Base-by-base conservation (phyloP, 2,888 invertebrate genomes). In the Hartigia nigra region DNA sequence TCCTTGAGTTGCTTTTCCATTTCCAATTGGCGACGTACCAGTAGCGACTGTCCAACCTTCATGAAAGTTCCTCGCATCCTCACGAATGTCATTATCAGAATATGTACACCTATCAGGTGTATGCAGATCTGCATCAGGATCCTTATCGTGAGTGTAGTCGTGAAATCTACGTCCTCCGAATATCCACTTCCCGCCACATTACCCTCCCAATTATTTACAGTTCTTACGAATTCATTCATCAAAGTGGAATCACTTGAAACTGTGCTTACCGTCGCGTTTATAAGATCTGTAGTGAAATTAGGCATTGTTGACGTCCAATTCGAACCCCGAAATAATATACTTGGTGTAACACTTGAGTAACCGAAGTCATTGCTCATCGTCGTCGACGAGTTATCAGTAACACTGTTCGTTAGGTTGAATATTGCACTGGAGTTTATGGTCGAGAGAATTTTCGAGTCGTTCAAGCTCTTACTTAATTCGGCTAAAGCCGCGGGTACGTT, bases 41-140 rank as follows among this genome's bases (percentile, higher is more conserved):
- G 92, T 81, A 98, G 92, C 87, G 98, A 98, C 91, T 98, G 98
- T 1, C 98, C 98, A 76, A 96, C 98, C 93, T 98, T 98, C 96
- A 98, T 97, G 92, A 98, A 98, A 9, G 98, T 98, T 86, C 98
- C 98, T 77, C 98, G 94, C 95, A 97, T 97, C 84, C 98, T 94
- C 31, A 98, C 98, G 91, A 96, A 95, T 77, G 96, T 97, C 97
- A 98, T 98, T 84, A 98, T 94, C 89, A 97, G 95, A 88, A 98
- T 97, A 92, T 98, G 98, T 83, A 98, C 93, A 80, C 98, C 98
- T 83, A 99, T 96, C 81, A 98, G 92, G 92, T 99, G 98, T 82
- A 98, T 96, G 91, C 97, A 97, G 76, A 97, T 89, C 90, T 98
- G 98, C 83, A 97, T 94, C 83, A 98, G 92, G 81, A 96, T 93